These are phyloP conservation scores for Cyprinodon diabolis DNA, from an alignment of 2,797 vertebrate genomes.

Conservation along the genomic window DNA sequence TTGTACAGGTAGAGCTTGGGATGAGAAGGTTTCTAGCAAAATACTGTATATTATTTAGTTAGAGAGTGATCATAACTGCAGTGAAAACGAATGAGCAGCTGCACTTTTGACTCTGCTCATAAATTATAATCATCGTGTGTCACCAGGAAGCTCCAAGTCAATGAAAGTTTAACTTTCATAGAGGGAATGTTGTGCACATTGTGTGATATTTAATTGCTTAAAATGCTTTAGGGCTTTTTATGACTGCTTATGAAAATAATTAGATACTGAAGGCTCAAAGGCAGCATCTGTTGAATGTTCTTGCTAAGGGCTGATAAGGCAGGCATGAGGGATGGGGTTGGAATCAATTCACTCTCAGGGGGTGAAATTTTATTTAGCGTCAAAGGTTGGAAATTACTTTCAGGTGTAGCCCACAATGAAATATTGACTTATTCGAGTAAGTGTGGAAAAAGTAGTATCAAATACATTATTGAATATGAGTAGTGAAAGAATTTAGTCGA, in stretches of 20 bases:
- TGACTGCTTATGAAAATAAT: constrained; percentile 49
- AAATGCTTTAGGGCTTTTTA: constrained; percentile 15
- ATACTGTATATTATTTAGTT: background rate
- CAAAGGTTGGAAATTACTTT: constrained; percentile 12
- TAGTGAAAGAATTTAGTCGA: constrained; percentile 11
- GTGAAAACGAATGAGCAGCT: background rate
- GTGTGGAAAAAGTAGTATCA: constrained; percentile 2
- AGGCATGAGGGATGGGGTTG: constrained; percentile 29
- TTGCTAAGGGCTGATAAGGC: constrained; percentile 63
- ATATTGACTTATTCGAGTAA: constrained; percentile 11
- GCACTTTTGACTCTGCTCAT: background rate
- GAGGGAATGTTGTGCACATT: constrained; percentile 1
- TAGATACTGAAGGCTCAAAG: constrained; percentile 37
- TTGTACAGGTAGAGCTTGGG: background rate
- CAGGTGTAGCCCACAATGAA: constrained; percentile 1
- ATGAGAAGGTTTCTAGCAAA: background rate
- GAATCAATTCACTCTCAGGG: constrained; percentile 65
- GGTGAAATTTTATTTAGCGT: constrained; percentile 35
- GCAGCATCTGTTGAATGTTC: constrained; percentile 39
- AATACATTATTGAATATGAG: constrained; percentile 30
- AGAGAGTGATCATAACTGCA: background rate
- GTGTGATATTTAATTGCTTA: constrained; percentile 2
- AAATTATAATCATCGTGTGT: background rate
- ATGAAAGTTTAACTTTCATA: constrained; percentile 1
- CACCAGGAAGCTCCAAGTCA: background rate